These are phyloP conservation scores for Anastrepha ludens DNA, from an alignment of 1,140 invertebrate species.

Conservation along the genomic window DNA sequence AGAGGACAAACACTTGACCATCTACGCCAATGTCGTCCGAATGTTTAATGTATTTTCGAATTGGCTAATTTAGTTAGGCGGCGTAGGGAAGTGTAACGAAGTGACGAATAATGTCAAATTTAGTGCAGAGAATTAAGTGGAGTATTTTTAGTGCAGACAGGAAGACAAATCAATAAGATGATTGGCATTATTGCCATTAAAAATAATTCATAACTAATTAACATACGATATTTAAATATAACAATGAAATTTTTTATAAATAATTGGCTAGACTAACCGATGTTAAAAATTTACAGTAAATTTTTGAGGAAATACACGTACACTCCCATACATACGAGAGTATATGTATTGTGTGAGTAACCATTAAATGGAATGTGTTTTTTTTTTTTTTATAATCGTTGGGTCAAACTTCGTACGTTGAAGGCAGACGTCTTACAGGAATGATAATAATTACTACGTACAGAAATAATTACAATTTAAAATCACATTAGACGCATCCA, in stretches of 20 bases:
- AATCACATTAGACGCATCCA: too few species aligned
- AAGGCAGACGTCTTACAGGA: too few species aligned
- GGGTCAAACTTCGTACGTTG: too few species aligned
- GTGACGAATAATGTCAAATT: not conserved
- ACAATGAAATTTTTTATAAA: not conserved
- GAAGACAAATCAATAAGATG: not conserved
- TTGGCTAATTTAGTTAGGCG: not conserved
- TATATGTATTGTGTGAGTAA: not conserved
- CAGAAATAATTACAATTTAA: too few species aligned
- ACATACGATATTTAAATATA: not conserved
- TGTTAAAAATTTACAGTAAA: too few species aligned
- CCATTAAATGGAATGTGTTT: too few species aligned
- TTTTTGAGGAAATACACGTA: not conserved
- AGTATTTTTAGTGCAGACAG: too few species aligned
- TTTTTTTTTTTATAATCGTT: too few species aligned
- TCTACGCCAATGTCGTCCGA: constrained; percentile 36
- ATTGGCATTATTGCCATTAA: not conserved
- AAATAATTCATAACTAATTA: not conserved
- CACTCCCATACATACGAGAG: not conserved
- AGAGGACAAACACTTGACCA: constrained; percentile 50
- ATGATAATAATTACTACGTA: too few species aligned
- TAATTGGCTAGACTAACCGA: too few species aligned
- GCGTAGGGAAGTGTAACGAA: not conserved
- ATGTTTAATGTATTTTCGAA: constrained; percentile 14
- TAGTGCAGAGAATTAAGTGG: not conserved